Percentiles rank a stretch among this genome's conserved stretches.
Evolutionary conservation across 1,140 invertebrate genomes (phyloP).

Genomic region (Heliconius melpomene): DNA sequence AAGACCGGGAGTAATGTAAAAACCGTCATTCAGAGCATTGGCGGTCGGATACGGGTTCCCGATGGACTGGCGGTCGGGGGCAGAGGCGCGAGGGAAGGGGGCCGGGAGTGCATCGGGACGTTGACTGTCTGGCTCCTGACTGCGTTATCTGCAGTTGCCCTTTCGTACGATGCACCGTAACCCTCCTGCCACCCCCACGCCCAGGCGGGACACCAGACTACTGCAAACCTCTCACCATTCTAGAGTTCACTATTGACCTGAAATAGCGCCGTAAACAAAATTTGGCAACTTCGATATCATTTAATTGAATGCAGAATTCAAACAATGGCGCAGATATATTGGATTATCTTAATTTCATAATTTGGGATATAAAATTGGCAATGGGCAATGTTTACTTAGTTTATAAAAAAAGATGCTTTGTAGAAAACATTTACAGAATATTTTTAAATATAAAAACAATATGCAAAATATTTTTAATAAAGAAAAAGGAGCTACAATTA

Average conservation of each 20-base stretch:
- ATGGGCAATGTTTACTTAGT: too few species aligned
- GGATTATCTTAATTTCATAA: neutral
- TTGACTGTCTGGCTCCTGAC: conserved; percentile 76
- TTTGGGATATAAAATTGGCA: neutral
- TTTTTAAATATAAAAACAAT: neutral
- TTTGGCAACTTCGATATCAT: conserved; percentile 28
- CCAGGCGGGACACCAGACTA: conserved; percentile 61
- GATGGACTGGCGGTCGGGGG: conserved; percentile 51
- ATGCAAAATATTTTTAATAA: neutral
- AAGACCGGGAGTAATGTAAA: conserved; percentile 64
- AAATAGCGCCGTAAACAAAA: conserved; percentile 43
- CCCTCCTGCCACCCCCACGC: conserved; percentile 68
- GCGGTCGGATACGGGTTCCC: conserved; percentile 74
- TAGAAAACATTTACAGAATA: neutral
- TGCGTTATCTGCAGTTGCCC: conserved; percentile 80
- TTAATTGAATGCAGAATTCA: conserved; percentile 18
- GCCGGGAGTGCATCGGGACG: conserved; percentile 73
- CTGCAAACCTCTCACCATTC: conserved; percentile 65
- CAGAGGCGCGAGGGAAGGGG: conserved; percentile 39
- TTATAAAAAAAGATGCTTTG: too few species aligned
- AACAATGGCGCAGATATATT: neutral
- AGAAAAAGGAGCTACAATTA: too few species aligned
- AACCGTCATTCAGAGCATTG: conserved; percentile 59
- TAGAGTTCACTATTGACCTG: conserved; percentile 73
- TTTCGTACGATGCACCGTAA: conserved; percentile 78